Evolutionary conservation across 1,140 invertebrate species (phyloP).

Genomic region (Ips nitidus): DNA sequence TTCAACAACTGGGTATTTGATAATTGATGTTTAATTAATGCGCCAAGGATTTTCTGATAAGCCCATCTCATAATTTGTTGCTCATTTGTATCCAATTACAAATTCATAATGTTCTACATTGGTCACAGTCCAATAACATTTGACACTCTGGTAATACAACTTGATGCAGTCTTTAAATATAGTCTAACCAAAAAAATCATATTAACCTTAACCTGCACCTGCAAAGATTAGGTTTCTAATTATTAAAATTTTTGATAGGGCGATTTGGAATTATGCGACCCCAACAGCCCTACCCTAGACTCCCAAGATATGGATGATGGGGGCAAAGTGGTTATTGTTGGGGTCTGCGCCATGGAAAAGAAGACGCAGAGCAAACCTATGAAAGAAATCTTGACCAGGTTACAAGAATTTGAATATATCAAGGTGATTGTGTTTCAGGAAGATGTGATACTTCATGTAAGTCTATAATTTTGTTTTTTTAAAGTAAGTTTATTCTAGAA

Average conservation of each 20-base stretch:
- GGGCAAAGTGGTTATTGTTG: constrained; percentile 88
- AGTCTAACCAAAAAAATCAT: no score
- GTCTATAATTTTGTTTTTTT: constrained; percentile 58
- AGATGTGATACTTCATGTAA: constrained; percentile 78
- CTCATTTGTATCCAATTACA: no score
- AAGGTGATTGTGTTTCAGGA: constrained; percentile 92
- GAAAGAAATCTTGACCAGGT: constrained; percentile 93
- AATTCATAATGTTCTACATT: not conserved
- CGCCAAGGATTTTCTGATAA: no score
- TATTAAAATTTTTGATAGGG: constrained; percentile 55
- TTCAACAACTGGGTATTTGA: no score
- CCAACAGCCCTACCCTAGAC: constrained; percentile 61
- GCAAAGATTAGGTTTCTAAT: not conserved
- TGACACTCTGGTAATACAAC: not conserved
- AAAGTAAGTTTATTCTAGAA: not conserved
- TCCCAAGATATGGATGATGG: constrained; percentile 55
- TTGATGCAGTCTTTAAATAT: not conserved
- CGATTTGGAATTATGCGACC: constrained; percentile 69
- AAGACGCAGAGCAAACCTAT: constrained; percentile 98
- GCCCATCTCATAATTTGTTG: no score
- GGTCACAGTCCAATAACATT: not conserved
- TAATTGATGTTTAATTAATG: no score
- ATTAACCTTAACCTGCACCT: not conserved
- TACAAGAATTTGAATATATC: constrained; percentile 96
- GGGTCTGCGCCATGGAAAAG: constrained; percentile 98